These are phyloP conservation scores for Ptilonorhynchus violaceus DNA, from an alignment of 2,113 vertebrate genomes.

Conservation along the genomic window DNA sequence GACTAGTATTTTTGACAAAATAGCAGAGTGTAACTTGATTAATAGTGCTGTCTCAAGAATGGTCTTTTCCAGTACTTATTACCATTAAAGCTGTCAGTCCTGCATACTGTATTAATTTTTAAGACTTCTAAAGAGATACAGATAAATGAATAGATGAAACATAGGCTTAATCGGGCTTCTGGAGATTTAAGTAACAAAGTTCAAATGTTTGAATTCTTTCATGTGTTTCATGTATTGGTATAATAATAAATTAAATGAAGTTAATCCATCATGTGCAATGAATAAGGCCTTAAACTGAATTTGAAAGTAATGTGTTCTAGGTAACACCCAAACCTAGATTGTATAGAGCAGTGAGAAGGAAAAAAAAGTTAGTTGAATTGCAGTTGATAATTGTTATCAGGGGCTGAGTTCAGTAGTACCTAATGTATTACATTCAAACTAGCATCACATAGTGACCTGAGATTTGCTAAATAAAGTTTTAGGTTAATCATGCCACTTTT, in stretches of 20 bases:
- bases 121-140: neutral
- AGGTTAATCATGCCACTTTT: neutral
- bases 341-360: neutral
- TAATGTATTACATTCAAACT: neutral
- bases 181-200: neutral
- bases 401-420: neutral
- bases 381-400: neutral
- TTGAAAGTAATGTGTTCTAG: neutral
- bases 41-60: neutral
- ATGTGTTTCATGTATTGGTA: neutral
- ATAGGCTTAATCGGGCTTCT: neutral
- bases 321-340: neutral
- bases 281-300: neutral
- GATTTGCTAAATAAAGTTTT: neutral
- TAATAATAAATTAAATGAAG: neutral
- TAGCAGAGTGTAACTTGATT: neutral
- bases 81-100: neutral
- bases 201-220: neutral
- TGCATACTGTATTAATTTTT: neutral
- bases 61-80: neutral
- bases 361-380: neutral
- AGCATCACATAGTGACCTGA: neutral
- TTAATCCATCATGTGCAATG: neutral
- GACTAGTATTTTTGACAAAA: constrained; percentile 12
- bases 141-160: neutral